Evolutionary conservation across 2,113 vertebrate genomes (phyloP).

Genomic region (Physeter macrocephalus): DNA sequence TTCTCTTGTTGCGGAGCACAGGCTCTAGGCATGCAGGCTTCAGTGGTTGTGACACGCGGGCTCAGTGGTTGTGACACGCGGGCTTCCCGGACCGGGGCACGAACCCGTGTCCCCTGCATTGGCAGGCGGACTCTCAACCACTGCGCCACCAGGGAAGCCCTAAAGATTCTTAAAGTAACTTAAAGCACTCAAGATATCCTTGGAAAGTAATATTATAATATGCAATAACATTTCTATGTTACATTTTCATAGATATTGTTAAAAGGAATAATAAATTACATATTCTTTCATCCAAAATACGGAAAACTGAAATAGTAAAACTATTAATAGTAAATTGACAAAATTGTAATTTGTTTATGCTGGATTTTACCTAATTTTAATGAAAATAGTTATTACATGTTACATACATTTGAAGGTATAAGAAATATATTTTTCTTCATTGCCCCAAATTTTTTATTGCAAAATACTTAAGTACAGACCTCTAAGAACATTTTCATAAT

Average conservation of each 20-base stretch:
- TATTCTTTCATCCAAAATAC: not conserved
- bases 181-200: not conserved
- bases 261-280: not conserved
- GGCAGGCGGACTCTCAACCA: no score
- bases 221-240: not conserved
- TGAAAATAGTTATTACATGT: not conserved
- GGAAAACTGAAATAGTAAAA: not conserved
- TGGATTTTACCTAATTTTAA: not conserved
- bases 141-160: no score
- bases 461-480: not conserved
- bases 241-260: not conserved
- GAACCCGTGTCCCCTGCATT: no score
- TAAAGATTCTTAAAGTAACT: not conserved
- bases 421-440: not conserved
- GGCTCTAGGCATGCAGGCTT: no score
- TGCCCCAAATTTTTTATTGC: not conserved
- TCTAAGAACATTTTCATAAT: not conserved
- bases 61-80: no score
- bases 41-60: no score
- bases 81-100: no score
- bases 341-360: not conserved
- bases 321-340: not conserved
- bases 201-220: not conserved
- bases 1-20: no score
- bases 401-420: not conserved